Evolutionary conservation across 2,888 invertebrate species (phyloP).

Genomic region (Cacoxenus indagator): DNA sequence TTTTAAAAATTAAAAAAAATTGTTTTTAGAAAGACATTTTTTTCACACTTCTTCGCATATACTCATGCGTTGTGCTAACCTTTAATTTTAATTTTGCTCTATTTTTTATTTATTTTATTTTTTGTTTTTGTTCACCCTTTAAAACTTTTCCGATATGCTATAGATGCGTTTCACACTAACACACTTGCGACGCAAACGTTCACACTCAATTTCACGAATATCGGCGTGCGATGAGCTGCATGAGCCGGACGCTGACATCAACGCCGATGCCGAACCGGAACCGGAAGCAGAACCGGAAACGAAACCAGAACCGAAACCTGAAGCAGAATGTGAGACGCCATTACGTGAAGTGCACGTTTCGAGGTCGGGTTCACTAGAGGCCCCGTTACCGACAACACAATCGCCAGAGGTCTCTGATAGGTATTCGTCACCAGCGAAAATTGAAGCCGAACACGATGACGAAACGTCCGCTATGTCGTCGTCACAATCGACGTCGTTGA

Average conservation of each 20-base stretch:
- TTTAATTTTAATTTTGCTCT: background rate
- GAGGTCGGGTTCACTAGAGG: background rate
- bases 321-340: background rate
- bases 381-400: constrained; percentile 3
- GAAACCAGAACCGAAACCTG: constrained; percentile 17
- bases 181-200: constrained; percentile 67
- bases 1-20: background rate
- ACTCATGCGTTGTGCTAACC: background rate
- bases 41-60: background rate
- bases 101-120: background rate
- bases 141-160: constrained; percentile 70
- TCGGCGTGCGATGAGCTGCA: constrained; percentile 56
- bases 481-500: constrained; percentile 18
- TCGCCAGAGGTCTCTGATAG: constrained; percentile 22
- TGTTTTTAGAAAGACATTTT: constrained; percentile 6
- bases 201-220: constrained; percentile 68
- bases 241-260: background rate
- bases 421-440: constrained; percentile 13
- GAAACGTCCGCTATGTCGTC: constrained; percentile 19
- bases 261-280: constrained; percentile 13
- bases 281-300: constrained; percentile 12
- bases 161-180: constrained; percentile 69
- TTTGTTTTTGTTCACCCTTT: constrained; percentile 34
- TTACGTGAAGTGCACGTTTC: constrained; percentile 15
- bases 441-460: background rate